Evolutionary conservation across 2,797 vertebrate genomes (phyloP), one percentile per base, ranked within the genome.

Genomic region (Martes flavigula): DNA sequence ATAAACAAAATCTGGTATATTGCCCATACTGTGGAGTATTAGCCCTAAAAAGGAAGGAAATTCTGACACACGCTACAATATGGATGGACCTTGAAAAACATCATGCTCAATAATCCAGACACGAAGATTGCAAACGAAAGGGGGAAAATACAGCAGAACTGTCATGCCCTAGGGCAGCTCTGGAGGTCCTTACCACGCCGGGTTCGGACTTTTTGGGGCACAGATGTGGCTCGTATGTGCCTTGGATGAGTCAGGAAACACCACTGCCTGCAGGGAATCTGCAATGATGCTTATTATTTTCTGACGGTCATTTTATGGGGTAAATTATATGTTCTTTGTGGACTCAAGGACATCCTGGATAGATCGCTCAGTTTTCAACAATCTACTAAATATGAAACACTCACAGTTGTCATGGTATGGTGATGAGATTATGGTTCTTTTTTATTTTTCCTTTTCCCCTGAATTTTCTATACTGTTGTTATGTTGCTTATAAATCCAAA

Each of bases 101-200:
- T 32, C 46, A 82, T 1, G 40, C 14, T 87, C 91, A 75, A 88
- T 38, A 93, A 90, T 14, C 12, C 60, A 75, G 13, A 90, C 10
- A 60, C 20, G 51, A 46, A 60, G 21, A 21, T 17, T 23, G 40
- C 32, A 27, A 60, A 84, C 8, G 18, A 54, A 83, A 46, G 85
- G 56, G 81, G 3, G n/a, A 11, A 48, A 48, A 54, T 1, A 38
- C 1, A 32, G 48, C 5, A 43, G 43, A 54, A 9, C 32, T 1
- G 1, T 0, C 32, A 54, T 1, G 20, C 23, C 4, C 43, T 40
- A 18, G 0, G 70, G 82, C 35, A 62, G 54, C 13, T 20, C 17
- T 12, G 10, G 11, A 48, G 38, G 64, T 7, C n/a, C 66, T 18
- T 0, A 1, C 27, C 48, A 32, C 1, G 0, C 18, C 0, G 0